These are phyloP conservation scores for Loripinus fragilis DNA, from an alignment of 2,888 invertebrate species.

Conservation along the genomic window DNA sequence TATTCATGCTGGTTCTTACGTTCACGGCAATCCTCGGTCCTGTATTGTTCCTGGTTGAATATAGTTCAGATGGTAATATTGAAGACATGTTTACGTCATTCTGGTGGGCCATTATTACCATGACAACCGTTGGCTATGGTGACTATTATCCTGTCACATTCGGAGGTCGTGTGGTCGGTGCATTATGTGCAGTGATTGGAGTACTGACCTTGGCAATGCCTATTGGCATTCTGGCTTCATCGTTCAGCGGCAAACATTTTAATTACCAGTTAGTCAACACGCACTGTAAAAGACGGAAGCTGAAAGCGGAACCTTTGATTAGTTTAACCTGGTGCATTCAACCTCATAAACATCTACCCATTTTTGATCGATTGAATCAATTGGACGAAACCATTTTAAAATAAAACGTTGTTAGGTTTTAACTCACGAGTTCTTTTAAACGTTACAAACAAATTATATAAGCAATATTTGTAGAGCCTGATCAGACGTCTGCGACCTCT, in stretches of 20 bases:
- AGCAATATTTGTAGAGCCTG: no score
- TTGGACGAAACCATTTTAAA: no score
- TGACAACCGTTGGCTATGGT: constrained; percentile 1
- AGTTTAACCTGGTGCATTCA: no score
- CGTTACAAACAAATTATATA: no score
- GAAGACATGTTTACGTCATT: not conserved
- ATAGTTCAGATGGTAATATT: not conserved
- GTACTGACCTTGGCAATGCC: not conserved
- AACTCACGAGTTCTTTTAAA: no score
- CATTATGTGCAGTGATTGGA: not conserved
- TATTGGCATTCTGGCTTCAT: not conserved
- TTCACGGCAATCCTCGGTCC: not conserved
- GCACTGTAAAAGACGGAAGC: not conserved
- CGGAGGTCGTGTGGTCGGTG: not conserved
- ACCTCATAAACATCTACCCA: no score
- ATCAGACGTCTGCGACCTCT: no score
- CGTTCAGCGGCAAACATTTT: not conserved
- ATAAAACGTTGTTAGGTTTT: no score
- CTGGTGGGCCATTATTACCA: constrained; percentile 6
- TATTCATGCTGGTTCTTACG: not conserved
- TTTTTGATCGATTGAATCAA: no score
- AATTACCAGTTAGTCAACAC: not conserved
- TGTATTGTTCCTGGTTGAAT: not conserved
- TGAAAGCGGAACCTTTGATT: no score
- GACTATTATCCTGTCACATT: not conserved